phyloP scores from a whole-genome alignment of 2,888 invertebrate genomes.

The Papilio elwesi region DNA sequence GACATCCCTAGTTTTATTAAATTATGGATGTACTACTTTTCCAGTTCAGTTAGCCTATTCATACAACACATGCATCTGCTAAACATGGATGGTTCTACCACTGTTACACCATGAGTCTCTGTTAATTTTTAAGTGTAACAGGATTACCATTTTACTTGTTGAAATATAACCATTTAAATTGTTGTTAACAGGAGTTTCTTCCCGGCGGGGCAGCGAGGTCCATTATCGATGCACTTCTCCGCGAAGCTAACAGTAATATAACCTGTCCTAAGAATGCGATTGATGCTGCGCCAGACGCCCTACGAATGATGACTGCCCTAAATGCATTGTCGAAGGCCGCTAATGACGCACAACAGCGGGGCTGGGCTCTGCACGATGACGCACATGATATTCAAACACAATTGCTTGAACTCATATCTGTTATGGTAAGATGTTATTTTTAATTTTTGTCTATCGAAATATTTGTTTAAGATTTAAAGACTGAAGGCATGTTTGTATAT shows the following conservation, averaged over 20 bases:
- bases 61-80: too few species aligned
- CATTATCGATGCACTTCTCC: slow-evolving; percentile 75
- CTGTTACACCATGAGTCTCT: neutral
- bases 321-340: slow-evolving; percentile 94
- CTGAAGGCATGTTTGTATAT: too few species aligned
- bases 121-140: neutral
- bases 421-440: slow-evolving; percentile 84
- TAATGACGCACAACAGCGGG: slow-evolving; percentile 97
- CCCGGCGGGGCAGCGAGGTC: slow-evolving; percentile 79
- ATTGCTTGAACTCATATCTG: slow-evolving; percentile 91
- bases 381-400: slow-evolving; percentile 94
- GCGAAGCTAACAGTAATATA: slow-evolving; percentile 77
- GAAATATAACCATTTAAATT: neutral
- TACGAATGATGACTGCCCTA: slow-evolving; percentile 92
- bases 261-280: slow-evolving; percentile 86
- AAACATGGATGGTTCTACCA: too few species aligned
- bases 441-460: too few species aligned
- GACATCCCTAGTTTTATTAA: too few species aligned
- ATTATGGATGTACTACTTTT: too few species aligned
- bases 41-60: too few species aligned
- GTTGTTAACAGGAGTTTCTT: slow-evolving; percentile 66
- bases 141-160: neutral
- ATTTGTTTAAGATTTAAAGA: too few species aligned
- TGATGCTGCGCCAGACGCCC: slow-evolving; percentile 93
- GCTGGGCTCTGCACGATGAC: slow-evolving; percentile 98